Conservation (phyloP, 2,113 vertebrate genomes). For the Rhynchopsitta pachyrhyncha region DNA sequence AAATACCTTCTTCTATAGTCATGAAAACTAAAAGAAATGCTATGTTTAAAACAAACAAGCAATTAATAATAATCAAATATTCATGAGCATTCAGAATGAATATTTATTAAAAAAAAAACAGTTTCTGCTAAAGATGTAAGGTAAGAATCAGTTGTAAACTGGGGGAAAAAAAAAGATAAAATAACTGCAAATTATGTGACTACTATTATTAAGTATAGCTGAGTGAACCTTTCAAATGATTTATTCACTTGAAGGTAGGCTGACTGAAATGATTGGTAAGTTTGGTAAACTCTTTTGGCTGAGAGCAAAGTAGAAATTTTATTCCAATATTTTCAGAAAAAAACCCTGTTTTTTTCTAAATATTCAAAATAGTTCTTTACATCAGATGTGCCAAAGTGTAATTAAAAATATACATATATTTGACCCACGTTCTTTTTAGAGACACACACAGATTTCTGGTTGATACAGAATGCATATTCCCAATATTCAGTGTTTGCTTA, state of each 20-base stretch:
- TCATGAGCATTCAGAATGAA: conserved; percentile 20
- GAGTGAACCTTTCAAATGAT: neutral
- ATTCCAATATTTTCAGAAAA: neutral
- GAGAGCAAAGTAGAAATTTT: neutral
- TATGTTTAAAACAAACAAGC: conserved; percentile 33
- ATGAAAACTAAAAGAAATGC: neutral
- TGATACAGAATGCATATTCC: neutral
- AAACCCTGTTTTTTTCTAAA: neutral
- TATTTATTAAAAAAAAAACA: conserved; percentile 37
- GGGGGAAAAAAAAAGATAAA: neutral
- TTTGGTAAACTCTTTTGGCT: neutral
- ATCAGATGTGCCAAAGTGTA: neutral
- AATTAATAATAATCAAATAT: conserved; percentile 56
- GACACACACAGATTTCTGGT: neutral
- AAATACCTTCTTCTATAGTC: neutral
- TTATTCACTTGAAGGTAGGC: neutral
- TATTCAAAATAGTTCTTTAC: neutral
- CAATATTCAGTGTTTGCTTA: neutral
- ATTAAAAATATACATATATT: neutral
- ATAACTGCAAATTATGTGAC: neutral
- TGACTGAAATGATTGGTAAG: neutral
- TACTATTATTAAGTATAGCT: neutral
- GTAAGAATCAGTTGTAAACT: neutral
- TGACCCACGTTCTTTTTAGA: neutral
- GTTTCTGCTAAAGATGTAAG: neutral